These are phyloP conservation scores for Drosophila rufa DNA, from an alignment of 1,140 invertebrate genomes.

Conservation along the genomic window DNA sequence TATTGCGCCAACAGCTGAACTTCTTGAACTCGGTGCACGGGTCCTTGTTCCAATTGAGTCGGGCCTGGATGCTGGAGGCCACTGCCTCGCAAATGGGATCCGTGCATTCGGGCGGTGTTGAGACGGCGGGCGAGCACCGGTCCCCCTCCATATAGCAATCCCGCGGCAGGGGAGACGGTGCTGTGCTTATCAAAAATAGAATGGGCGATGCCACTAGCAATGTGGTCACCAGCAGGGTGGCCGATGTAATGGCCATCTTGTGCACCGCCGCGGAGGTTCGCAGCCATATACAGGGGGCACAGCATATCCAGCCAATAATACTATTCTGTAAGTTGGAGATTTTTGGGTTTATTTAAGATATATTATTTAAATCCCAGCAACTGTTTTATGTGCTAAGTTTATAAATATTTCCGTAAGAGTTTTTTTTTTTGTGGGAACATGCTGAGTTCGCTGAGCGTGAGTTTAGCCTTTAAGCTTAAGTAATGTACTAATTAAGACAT, in stretches of 20 bases:
- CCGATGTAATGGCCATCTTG: conserved; percentile 87
- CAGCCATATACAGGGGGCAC: conserved; percentile 87
- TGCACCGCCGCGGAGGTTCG: conserved; percentile 87
- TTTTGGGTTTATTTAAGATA: background rate
- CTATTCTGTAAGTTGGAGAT: conserved; percentile 69
- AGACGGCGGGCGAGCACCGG: conserved; percentile 75
- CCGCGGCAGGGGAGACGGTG: conserved; percentile 86
- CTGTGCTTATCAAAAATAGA: conserved; percentile 87
- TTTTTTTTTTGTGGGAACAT: too few relatives aligned
- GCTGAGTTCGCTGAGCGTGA: too few relatives aligned
- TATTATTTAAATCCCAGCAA: background rate
- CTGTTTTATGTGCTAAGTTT: too few relatives aligned
- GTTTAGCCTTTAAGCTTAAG: too few relatives aligned
- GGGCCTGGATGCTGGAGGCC: conserved; percentile 78
- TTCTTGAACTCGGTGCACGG: conserved; percentile 88
- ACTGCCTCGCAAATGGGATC: conserved; percentile 75
- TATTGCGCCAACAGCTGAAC: conserved; percentile 86
- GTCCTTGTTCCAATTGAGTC: conserved; percentile 84
- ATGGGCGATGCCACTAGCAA: conserved; percentile 88
- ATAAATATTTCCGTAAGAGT: too few relatives aligned
- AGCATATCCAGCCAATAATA: conserved; percentile 87
- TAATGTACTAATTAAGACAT: too few relatives aligned
- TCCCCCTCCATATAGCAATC: conserved; percentile 86
- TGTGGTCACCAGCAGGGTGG: conserved; percentile 87
- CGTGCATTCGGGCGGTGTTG: conserved; percentile 76